Percentiles rank a stretch among this genome's conserved stretches.
Conservation (phyloP, 2,113 vertebrate species). For the Nesogale talazaci region DNA sequence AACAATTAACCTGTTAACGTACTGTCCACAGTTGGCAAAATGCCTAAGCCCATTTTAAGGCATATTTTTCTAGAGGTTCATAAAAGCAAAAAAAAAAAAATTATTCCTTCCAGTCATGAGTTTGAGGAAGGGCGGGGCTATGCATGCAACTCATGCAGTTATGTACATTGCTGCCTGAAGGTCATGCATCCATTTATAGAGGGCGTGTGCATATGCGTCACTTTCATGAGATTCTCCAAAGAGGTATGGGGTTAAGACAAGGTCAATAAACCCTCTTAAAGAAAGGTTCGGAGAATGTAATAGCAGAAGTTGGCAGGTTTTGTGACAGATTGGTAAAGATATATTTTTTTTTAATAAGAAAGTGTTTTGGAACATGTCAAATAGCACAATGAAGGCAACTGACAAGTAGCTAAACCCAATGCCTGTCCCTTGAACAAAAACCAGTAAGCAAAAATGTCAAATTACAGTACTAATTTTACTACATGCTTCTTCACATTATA, state of each 20-base stretch:
- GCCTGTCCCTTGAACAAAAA: slow-evolving; percentile 23
- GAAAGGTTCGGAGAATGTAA: background rate
- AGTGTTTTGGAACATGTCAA: slow-evolving; percentile 40
- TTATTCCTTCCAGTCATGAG: background rate
- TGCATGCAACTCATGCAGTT: background rate
- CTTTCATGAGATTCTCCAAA: slow-evolving; percentile 27
- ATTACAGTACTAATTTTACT: background rate
- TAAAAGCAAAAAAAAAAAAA: background rate
- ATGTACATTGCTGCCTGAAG: background rate
- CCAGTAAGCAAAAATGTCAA: slow-evolving; percentile 35
- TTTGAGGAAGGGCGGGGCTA: background rate
- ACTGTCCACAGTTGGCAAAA: background rate
- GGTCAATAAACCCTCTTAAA: background rate
- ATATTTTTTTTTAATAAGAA: slow-evolving; percentile 9
- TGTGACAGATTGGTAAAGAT: background rate
- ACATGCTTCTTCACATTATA: background rate
- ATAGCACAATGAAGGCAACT: slow-evolving; percentile 22
- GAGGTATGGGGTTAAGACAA: background rate
- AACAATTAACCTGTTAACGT: background rate
- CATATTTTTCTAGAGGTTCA: background rate
- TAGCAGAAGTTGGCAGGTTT: background rate
- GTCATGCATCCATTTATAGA: background rate
- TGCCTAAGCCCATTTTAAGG: background rate
- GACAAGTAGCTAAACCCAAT: slow-evolving; percentile 3
- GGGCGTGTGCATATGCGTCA: background rate